phyloP scores from a whole-genome alignment of 2,888 invertebrate genomes.

The Orthosia gothica region DNA sequence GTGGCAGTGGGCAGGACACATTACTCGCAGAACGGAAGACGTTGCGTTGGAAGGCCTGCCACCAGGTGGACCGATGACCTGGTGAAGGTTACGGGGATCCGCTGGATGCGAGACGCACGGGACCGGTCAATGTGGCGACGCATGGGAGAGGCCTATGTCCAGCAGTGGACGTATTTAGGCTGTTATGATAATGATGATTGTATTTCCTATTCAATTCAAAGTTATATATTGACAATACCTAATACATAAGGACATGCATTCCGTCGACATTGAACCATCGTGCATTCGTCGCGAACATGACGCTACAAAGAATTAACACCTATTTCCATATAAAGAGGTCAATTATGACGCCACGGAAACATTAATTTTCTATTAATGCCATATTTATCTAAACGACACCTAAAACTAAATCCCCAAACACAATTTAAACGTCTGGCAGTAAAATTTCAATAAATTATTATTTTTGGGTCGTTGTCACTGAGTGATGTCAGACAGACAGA shows the following conservation, averaged over 20 bases:
- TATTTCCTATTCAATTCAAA: constrained; percentile 22
- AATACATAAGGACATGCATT: constrained; percentile 34
- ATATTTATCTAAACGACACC: constrained; percentile 27
- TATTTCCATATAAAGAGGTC: constrained; percentile 38
- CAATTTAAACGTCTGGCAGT: constrained; percentile 62
- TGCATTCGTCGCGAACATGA: constrained; percentile 39
- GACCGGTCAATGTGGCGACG: no score
- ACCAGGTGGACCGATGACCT: no score
- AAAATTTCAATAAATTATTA: constrained; percentile 85
- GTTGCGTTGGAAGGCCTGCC: no score
- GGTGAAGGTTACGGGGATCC: no score
- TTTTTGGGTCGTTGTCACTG: constrained; percentile 87
- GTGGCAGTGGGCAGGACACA: no score
- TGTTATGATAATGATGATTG: no score
- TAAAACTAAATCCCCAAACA: constrained; percentile 33
- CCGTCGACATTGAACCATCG: neutral
- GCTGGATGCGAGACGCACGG: no score
- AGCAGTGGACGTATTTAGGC: no score
- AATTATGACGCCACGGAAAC: constrained; percentile 15
- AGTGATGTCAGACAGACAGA: constrained; percentile 85
- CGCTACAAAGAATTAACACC: constrained; percentile 21
- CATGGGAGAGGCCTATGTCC: no score
- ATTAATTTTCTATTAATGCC: constrained; percentile 41
- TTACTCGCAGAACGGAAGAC: no score
- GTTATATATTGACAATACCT: constrained; percentile 13